Conservation (phyloP, 2,113 vertebrate genomes). For the Coturnix japonica region DNA sequence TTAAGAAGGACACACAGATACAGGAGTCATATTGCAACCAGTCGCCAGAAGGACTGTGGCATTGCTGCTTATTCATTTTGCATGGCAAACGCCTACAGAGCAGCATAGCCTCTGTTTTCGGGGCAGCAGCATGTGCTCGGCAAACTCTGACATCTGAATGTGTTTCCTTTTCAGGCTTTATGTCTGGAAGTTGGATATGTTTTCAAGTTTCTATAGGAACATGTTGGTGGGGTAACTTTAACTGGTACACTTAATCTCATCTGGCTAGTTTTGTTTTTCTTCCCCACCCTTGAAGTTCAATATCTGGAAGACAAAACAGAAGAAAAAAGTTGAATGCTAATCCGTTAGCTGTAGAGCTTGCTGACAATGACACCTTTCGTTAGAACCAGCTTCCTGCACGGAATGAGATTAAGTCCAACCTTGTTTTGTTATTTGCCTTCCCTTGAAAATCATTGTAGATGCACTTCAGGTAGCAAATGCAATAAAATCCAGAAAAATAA, state of each 20-base stretch:
- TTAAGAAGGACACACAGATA: background rate
- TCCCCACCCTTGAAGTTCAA: background rate
- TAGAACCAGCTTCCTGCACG: constrained; percentile 8
- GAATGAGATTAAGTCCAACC: constrained; percentile 14
- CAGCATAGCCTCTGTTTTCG: background rate
- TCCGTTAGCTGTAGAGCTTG: constrained; percentile 4
- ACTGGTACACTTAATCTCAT: background rate
- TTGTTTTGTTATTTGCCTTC: background rate
- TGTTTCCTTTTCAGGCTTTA: constrained; percentile 20
- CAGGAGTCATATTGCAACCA: background rate
- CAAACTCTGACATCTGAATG: constrained; percentile 10
- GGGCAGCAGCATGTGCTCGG: background rate
- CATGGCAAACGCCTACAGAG: background rate
- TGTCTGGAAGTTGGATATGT: background rate
- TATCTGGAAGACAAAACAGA: constrained; percentile 20
- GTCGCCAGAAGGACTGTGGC: background rate
- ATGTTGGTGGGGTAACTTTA: background rate
- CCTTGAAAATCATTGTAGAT: background rate
- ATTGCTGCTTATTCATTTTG: constrained; percentile 6
- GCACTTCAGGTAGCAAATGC: background rate
- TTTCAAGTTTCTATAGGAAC: background rate
- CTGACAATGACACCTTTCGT: constrained; percentile 31
- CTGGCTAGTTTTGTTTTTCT: background rate
- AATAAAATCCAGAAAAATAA: background rate
- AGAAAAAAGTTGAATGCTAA: background rate